Base-by-base conservation (phyloP, 2,888 invertebrate genomes). In the Thecophora atra region DNA sequence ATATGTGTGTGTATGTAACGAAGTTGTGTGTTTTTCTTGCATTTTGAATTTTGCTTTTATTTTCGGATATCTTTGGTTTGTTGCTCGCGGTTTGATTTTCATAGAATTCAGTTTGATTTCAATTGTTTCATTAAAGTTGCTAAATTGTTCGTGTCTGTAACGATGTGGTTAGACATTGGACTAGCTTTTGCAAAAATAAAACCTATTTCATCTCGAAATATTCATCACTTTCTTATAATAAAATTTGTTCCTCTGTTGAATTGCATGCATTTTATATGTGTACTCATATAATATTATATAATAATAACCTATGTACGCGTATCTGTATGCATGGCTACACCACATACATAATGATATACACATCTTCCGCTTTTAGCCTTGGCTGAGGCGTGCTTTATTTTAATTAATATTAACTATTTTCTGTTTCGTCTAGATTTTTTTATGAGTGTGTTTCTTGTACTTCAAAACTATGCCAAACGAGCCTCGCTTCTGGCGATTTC, bases 361-460 rank as follows among this genome's bases (percentile, higher is more conserved):
- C 11, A 37, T 37, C 37, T 8, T 37, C 7, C 37, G 37, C 37
- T 37, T 37, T 1, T 37, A 8, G 37, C 37, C 37, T 37, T 11
- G 37, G 37, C 37, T 37, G 37, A 37, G 37, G 71, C 37, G 42
- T 30, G 62, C 47, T 51, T 72, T 37, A 37, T 60, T 56, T 30
- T 30, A 21, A 64, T 21, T 64, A 44, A 70, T 70, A 21, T 54
- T 19, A 19, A 37, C 52, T 30, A 52, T 13, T 62, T 26, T 70
- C 70, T 76, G 62, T 75, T 71, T 64, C 65, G 70, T 64, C 69
- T 68, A 70, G 69, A 73, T 67, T 76, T 74, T 17, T 47, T 47
- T 8, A 47, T 47, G 11, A 47, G 47, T 47, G 47, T 15, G 15
- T 47, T 47, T n/a, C 47, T 47, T 47, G 47, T 47, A n/a, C 17